Percentiles rank a stretch among this genome's conserved stretches.
Evolutionary conservation across 2,113 vertebrate species (phyloP).

Genomic region (Apodemus sylvaticus): DNA sequence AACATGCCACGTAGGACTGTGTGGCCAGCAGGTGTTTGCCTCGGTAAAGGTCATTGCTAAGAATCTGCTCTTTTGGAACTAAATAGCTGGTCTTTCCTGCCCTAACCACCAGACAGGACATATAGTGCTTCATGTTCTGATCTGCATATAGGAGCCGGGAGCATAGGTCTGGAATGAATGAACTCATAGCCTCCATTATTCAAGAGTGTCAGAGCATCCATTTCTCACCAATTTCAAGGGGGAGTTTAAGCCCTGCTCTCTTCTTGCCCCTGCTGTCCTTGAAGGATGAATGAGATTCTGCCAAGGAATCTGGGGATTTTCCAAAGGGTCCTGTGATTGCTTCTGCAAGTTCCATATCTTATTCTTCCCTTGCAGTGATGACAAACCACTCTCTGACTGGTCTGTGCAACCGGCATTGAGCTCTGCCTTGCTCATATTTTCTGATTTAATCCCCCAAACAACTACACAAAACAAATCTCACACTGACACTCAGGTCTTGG

Average conservation of each 20-base stretch:
- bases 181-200: neutral
- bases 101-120: conserved; percentile 23
- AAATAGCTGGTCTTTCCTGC: conserved; percentile 24
- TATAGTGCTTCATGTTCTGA: conserved; percentile 50
- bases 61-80: neutral
- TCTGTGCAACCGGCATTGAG: neutral
- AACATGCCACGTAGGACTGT: neutral
- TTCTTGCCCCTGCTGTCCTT: neutral
- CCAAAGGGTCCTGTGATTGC: neutral
- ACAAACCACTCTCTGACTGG: conserved; percentile 3
- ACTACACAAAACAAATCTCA: neutral
- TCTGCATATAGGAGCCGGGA: neutral
- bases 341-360: neutral
- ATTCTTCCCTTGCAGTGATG: neutral
- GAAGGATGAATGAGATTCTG: neutral
- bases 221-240: conserved; percentile 56
- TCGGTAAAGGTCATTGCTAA: conserved; percentile 9
- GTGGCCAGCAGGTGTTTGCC: neutral
- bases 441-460: conserved; percentile 11
- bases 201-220: conserved; percentile 37
- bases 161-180: conserved; percentile 51
- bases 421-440: neutral
- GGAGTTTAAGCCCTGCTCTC: neutral
- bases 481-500: neutral
- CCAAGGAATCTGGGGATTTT: conserved; percentile 10